Evolutionary conservation across 2,113 vertebrate species (phyloP), one percentile per base, ranked within the genome.

Genomic region (Neogale vison): DNA sequence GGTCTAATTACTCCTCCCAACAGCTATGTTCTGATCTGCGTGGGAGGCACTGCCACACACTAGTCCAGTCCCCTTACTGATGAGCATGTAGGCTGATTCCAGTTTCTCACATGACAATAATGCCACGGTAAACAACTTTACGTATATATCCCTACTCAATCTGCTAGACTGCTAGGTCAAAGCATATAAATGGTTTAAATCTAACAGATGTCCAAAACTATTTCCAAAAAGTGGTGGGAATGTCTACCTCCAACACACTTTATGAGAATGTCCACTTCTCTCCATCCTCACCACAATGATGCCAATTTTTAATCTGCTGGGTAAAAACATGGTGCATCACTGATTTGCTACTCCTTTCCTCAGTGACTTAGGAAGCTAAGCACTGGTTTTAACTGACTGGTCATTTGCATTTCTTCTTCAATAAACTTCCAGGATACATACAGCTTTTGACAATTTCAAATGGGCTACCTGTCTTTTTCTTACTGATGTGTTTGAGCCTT

Each of bases 301-400:
- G 42, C 31, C 69, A 42, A 26, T 21, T 45, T 65, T 36, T 45
- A 36, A 34, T 8, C 7, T 23, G 20, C 9, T 1, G 1, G 29
- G 34, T 20, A 34, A 9, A 29, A 26, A 14, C 2, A 21, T 0
- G 1, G 45, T 1, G 4, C 13, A 1, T 2, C 84, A 36, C 36
- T 1, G 50, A 36, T 6, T 0, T 18, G 29, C 42, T 29, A 8
- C 5, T 65, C 36, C 55, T 26, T 34, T 45, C 92, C 63, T 47
- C 65, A 3, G n/a, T 34, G 67, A n/a, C 52, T 1, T 34, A 9
- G 50, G 47, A 69, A 71, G 39, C 39, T 21, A 39, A 52, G n/a
- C 52, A 2, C 24, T 3, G 15, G 11, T 15, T 10, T 57, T 26
- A 4, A 24, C 0, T 21, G 26, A 24, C 0, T 21, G 26, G 26